Evolutionary conservation across 1,140 invertebrate genomes (phyloP).

Genomic region (Drosophila asahinai): DNA sequence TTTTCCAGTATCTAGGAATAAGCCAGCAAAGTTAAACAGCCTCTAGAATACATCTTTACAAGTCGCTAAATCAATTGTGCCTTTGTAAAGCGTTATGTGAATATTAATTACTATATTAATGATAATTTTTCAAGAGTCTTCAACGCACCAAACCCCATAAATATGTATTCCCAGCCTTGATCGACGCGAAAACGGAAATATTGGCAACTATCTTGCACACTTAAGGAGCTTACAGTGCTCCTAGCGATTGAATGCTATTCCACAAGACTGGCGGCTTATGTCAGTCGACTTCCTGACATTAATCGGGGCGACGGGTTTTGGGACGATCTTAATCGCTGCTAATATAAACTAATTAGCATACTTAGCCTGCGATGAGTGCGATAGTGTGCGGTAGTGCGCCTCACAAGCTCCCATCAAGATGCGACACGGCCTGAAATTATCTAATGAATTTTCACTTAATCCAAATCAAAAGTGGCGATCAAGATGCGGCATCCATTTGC

Average conservation of each 20-base stretch:
- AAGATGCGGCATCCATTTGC: slow-evolving; percentile 57
- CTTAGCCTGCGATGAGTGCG: slow-evolving; percentile 48
- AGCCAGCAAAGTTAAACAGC: neutral
- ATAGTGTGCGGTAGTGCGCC: slow-evolving; percentile 63
- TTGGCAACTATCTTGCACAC: slow-evolving; percentile 38
- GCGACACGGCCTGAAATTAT: slow-evolving; percentile 65
- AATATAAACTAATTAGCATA: slow-evolving; percentile 74
- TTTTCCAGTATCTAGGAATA: neutral
- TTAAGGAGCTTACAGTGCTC: slow-evolving; percentile 65
- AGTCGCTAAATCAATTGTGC: no score
- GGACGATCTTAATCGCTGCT: slow-evolving; percentile 50
- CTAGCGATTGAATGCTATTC: slow-evolving; percentile 24
- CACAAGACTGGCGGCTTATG: slow-evolving; percentile 19
- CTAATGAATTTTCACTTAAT: slow-evolving; percentile 83
- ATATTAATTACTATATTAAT: no score
- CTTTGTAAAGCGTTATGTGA: no score
- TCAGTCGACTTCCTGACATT: slow-evolving; percentile 57
- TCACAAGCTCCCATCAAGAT: slow-evolving; percentile 54
- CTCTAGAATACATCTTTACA: neutral
- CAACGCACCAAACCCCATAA: neutral
- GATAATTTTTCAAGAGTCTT: no score
- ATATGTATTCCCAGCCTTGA: slow-evolving; percentile 24
- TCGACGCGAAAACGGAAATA: slow-evolving; percentile 31
- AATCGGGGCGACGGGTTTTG: slow-evolving; percentile 36
- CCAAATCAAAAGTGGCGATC: slow-evolving; percentile 76